These are phyloP conservation scores for Macrotrachela quadricornifera DNA, from an alignment of 1,140 invertebrate species.

Conservation along the genomic window DNA sequence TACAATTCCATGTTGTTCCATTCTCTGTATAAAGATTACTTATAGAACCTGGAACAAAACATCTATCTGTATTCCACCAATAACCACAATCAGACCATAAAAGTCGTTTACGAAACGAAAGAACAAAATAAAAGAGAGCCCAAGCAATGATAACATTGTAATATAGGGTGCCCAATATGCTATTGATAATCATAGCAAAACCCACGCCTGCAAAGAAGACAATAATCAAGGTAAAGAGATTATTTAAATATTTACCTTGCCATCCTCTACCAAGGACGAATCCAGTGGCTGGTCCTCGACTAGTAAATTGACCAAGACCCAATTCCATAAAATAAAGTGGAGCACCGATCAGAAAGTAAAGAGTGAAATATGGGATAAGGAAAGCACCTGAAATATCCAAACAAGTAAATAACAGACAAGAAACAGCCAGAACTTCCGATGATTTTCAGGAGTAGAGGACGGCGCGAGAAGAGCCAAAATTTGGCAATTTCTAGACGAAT, in stretches of 20 bases:
- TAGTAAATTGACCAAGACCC: conserved; percentile 3
- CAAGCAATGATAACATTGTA: conserved; percentile 98
- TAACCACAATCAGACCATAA: conserved; percentile 90
- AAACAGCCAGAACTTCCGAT: no score
- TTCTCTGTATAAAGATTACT: no score
- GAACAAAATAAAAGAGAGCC: conserved; percentile 85
- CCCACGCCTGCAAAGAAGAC: conserved; percentile 26
- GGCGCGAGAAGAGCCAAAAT: no score
- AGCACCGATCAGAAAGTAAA: neutral
- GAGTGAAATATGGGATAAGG: neutral
- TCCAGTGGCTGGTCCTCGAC: neutral
- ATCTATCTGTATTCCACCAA: conserved; percentile 70
- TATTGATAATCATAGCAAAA: conserved; percentile 12
- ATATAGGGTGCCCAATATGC: conserved; percentile 48
- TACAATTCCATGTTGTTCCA: no score
- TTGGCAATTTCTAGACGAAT: no score
- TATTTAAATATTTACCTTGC: no score
- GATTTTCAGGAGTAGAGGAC: no score
- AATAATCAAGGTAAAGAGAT: no score
- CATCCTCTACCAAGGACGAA: no score
- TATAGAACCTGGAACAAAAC: conserved; percentile 21
- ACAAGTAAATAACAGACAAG: no score
- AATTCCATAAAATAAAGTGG: conserved; percentile 4
- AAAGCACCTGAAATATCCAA: neutral
- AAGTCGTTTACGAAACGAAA: conserved; percentile 69